phyloP scores from a whole-genome alignment of 2,113 vertebrate genomes.

The Oreocharis arfaki region DNA sequence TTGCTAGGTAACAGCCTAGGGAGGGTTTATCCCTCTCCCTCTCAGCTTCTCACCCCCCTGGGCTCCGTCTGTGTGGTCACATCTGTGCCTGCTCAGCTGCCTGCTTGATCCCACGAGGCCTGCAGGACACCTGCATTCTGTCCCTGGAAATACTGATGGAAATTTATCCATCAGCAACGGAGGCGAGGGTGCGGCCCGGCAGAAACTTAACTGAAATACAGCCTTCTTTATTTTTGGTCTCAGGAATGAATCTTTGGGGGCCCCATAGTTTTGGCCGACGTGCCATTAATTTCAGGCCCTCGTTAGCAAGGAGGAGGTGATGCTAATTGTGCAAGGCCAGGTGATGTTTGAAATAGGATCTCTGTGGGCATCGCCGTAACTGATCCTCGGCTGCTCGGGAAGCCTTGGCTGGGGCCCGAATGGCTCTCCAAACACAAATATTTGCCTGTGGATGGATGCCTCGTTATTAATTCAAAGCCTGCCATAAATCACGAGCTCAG shows the following conservation, averaged over 20 bases:
- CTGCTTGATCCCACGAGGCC: background rate
- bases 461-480: conserved; percentile 68
- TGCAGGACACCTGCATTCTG: background rate
- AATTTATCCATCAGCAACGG: background rate
- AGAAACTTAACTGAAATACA: background rate
- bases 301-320: background rate
- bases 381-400: background rate
- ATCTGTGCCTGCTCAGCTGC: background rate
- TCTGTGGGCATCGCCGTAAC: background rate
- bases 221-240: no score
- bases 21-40: background rate
- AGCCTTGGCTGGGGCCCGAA: background rate
- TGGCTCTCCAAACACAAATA: conserved; percentile 50
- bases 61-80: background rate
- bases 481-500: conserved; percentile 68
- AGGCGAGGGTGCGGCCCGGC: rapidly evolving
- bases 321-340: background rate
- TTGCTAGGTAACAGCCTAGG: background rate
- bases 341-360: conserved; percentile 26
- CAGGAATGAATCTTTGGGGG: background rate
- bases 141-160: background rate
- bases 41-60: background rate
- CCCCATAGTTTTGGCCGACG: background rate
- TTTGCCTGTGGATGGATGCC: conserved; percentile 54
- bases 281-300: background rate